phyloP scores from a whole-genome alignment of 2,888 invertebrate species.

The Anagyrus pseudococci region DNA sequence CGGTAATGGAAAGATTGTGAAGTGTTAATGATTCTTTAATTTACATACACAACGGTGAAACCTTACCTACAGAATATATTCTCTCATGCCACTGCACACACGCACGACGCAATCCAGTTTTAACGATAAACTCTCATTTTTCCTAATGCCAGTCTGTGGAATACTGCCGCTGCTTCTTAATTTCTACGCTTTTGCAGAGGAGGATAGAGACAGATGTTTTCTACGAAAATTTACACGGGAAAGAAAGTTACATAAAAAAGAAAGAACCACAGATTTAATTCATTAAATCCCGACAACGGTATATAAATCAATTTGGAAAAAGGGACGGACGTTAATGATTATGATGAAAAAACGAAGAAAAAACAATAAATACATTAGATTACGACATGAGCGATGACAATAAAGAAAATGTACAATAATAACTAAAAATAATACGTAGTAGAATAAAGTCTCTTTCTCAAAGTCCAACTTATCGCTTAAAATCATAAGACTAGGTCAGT shows the following conservation, averaged over 20 bases:
- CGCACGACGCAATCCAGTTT: constrained; percentile 50
- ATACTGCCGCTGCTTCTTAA: constrained; percentile 54
- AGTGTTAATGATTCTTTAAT: constrained; percentile 44
- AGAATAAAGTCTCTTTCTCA: constrained; percentile 34
- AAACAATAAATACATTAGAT: constrained; percentile 17
- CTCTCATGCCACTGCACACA: constrained; percentile 58
- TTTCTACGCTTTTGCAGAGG: constrained; percentile 41
- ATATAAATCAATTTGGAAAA: neutral
- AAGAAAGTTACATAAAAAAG: neutral
- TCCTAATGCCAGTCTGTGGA: constrained; percentile 56
- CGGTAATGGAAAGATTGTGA: constrained; percentile 28
- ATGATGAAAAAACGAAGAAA: constrained; percentile 6
- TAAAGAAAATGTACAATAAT: constrained; percentile 13
- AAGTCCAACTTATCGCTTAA: constrained; percentile 35
- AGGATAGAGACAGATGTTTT: no score
- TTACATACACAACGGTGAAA: constrained; percentile 49
- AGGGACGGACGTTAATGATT: constrained; percentile 22
- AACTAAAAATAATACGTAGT: constrained; percentile 28
- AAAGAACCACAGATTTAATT: neutral
- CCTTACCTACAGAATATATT: constrained; percentile 43
- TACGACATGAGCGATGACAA: constrained; percentile 5
- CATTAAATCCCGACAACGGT: neutral
- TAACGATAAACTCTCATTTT: constrained; percentile 55
- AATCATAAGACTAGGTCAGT: constrained; percentile 36
- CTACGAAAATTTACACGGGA: constrained; percentile 15